These are phyloP conservation scores for Harpagifer antarcticus DNA, from an alignment of 2,797 vertebrate species.

Conservation along the genomic window DNA sequence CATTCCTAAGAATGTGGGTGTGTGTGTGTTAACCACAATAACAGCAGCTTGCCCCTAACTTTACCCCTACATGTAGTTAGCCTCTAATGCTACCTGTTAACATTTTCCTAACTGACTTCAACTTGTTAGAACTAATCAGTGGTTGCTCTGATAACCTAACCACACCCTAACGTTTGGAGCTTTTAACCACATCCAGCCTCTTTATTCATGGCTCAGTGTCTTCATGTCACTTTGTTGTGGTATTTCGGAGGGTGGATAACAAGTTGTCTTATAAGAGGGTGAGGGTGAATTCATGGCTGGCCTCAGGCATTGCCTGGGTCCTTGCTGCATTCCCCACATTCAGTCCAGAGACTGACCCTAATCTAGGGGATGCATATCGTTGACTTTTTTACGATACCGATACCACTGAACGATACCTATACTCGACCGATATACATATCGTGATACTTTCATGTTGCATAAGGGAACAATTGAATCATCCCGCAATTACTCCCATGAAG, in stretches of 20 bases:
- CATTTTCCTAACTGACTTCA: constrained; percentile 5
- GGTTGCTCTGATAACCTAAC: neutral
- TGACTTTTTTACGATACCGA: too few species aligned
- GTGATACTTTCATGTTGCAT: too few species aligned
- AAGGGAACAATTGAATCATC: too few species aligned
- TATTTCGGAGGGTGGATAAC: neutral
- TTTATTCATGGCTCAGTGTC: constrained; percentile 7
- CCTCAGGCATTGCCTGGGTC: neutral
- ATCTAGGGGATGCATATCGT: too few species aligned
- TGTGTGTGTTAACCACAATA: constrained; percentile 44
- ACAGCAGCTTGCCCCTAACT: constrained; percentile 34
- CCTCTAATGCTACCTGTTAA: constrained; percentile 6
- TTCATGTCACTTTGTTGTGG: constrained; percentile 4
- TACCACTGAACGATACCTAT: too few species aligned
- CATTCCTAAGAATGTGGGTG: constrained; percentile 35
- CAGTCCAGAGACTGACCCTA: too few species aligned
- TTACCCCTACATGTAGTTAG: neutral
- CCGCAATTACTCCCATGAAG: too few species aligned
- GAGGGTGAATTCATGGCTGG: neutral
- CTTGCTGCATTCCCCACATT: too few species aligned
- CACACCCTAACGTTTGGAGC: neutral
- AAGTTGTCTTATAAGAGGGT: neutral
- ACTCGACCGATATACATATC: too few species aligned
- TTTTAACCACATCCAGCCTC: constrained; percentile 4
- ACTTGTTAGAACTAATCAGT: neutral